Conservation (phyloP, 2,888 invertebrate species). For the Clunio marinus region DNA sequence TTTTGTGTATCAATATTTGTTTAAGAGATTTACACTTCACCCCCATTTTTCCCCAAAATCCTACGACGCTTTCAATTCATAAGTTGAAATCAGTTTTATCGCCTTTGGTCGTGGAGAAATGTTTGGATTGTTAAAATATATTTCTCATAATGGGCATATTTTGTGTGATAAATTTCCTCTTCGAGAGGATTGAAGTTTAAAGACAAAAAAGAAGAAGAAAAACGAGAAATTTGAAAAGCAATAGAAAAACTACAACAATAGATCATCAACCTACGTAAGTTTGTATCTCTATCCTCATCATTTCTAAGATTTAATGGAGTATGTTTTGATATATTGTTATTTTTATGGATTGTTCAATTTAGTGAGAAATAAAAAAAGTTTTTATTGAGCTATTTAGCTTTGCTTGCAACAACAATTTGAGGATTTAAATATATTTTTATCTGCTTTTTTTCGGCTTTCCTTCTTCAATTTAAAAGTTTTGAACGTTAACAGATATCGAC, state of each 20-base stretch:
- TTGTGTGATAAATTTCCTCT: too few relatives aligned
- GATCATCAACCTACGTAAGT: slow-evolving; percentile 11
- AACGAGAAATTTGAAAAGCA: slow-evolving; percentile 8
- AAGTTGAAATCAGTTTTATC: not conserved
- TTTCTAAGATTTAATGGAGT: slow-evolving; percentile 33
- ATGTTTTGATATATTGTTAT: slow-evolving; percentile 32
- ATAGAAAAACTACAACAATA: not conserved
- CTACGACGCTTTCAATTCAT: too few relatives aligned
- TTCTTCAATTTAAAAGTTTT: too few relatives aligned
- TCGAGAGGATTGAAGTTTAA: too few relatives aligned
- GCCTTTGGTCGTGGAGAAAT: not conserved
- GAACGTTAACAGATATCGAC: too few relatives aligned
- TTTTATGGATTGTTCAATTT: slow-evolving; percentile 38
- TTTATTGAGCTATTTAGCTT: slow-evolving; percentile 24
- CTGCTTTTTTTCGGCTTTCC: not conserved
- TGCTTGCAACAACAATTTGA: slow-evolving; percentile 17
- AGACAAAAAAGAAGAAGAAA: too few relatives aligned
- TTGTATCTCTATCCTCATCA: slow-evolving; percentile 14
- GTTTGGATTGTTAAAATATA: not conserved
- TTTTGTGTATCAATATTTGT: slow-evolving; percentile 4
- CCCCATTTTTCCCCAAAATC: not conserved
- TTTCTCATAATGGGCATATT: too few relatives aligned
- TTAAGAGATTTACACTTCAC: not conserved
- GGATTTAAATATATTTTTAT: slow-evolving; percentile 17
- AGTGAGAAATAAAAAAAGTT: slow-evolving; percentile 31